Evolutionary conservation across 2,888 invertebrate species (phyloP), one percentile per base, ranked within the genome.

Genomic region (Autographa gamma): DNA sequence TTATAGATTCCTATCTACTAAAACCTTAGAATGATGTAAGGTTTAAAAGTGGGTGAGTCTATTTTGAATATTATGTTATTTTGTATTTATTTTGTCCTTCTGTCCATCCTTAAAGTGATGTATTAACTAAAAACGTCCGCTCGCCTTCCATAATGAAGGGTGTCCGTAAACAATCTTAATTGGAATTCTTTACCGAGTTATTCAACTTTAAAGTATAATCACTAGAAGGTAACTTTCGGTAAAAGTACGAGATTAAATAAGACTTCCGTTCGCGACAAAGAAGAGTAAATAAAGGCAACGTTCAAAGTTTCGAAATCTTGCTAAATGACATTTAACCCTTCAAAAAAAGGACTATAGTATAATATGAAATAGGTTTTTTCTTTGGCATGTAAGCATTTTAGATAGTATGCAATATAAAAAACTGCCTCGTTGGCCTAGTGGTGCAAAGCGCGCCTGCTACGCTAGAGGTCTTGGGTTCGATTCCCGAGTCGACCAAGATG

Each of bases 181-280:
- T 87, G 85, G 78, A 88, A 88, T 88, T 86, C 88, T 87, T 88
- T 77, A 38, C 65, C 7, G 76, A 87, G 80, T 84, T 77, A 54
- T 69, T 70, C 74, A 85, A 85, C 82, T 84, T 81, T n/a, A 58
- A 75, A 71, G 82, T 63, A 76, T 81, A 74, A 82, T 81, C 63
- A 60, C 67, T 66, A 72, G 71, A 7, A 48, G n/a, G 7, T 73
- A 63, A 71, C 68, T 63, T 34, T 13, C 41, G 18, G 43, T 68
- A 73, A 76, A 77, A 66, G 25, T 38, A 11, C 38, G 11, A 38
- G 63, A 48, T 38, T 11, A 25, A 56, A 25, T 56, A 48, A n/a
- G 48, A 48, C 48, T 48, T 25, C 25, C 54, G 25, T 13, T 56
- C 11, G 18, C 11, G 18, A 19, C 11, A 54, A 54, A n/a, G 54